A percentile compares a stretch with the other conserved stretches of the same genome.
Conservation (phyloP, 2,113 vertebrate species). For the Microcebus ravelobensis region DNA sequence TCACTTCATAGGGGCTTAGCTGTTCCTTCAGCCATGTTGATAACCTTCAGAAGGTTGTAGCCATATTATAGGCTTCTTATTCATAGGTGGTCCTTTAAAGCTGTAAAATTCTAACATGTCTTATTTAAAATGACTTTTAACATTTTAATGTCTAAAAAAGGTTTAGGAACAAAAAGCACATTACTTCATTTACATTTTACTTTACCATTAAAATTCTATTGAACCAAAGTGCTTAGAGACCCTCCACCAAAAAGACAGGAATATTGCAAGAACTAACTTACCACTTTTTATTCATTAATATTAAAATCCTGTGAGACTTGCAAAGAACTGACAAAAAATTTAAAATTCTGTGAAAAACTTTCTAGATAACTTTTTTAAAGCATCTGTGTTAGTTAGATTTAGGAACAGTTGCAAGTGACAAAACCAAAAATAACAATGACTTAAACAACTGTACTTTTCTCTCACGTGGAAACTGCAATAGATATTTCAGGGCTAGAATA, state of each 20-base stretch:
- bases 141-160: slow-evolving; percentile 14
- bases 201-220: slow-evolving; percentile 23
- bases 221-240: slow-evolving; percentile 4
- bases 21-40: background rate
- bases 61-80: background rate
- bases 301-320: slow-evolving; percentile 29
- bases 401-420: background rate
- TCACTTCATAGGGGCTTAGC: background rate
- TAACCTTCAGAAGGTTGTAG: background rate
- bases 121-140: slow-evolving; percentile 33
- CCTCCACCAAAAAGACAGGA: background rate
- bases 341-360: slow-evolving; percentile 8
- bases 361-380: slow-evolving; percentile 12
- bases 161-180: slow-evolving; percentile 38
- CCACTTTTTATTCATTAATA: slow-evolving; percentile 38
- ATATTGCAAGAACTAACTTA: background rate
- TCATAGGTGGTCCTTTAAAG: background rate
- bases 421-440: slow-evolving; percentile 5
- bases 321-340: background rate
- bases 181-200: slow-evolving; percentile 23
- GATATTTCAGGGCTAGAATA: background rate
- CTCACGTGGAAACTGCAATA: background rate
- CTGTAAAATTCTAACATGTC: background rate
- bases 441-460: background rate
- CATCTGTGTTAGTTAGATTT: slow-evolving; percentile 10